These are phyloP conservation scores for Phaenicophaeus curvirostris DNA, from an alignment of 2,797 vertebrate genomes.

Conservation along the genomic window DNA sequence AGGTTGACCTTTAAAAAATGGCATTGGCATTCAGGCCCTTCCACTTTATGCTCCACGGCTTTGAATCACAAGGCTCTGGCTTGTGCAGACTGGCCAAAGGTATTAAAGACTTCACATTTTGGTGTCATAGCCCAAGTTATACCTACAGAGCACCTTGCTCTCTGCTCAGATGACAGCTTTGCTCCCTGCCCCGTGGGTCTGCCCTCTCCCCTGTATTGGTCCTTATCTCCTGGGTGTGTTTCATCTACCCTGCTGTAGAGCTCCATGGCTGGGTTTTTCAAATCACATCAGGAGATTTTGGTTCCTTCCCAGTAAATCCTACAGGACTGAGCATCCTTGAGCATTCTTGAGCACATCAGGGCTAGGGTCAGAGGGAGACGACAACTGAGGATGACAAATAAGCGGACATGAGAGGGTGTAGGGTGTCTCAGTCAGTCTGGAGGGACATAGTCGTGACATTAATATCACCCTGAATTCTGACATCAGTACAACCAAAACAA, in stretches of 20 bases:
- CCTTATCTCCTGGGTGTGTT: neutral
- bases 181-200: neutral
- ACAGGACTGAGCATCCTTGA: neutral
- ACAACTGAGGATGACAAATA: neutral
- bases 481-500: neutral
- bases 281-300: neutral
- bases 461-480: neutral
- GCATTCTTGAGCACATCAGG: neutral
- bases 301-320: neutral
- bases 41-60: neutral
- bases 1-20: conserved; percentile 4
- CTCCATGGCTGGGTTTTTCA: neutral
- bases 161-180: neutral
- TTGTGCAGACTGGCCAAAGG: neutral
- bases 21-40: neutral
- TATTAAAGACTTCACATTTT: neutral
- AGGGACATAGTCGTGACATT: neutral
- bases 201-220: neutral
- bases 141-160: neutral
- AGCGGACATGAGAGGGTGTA: neutral
- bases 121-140: neutral
- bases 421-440: neutral
- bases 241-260: neutral
- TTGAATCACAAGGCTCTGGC: neutral
- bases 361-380: neutral